Percentiles rank a stretch among this genome's conserved stretches.
These are phyloP conservation scores for Ochropacha duplaris DNA, from an alignment of 2,888 invertebrate species.

Conservation along the genomic window DNA sequence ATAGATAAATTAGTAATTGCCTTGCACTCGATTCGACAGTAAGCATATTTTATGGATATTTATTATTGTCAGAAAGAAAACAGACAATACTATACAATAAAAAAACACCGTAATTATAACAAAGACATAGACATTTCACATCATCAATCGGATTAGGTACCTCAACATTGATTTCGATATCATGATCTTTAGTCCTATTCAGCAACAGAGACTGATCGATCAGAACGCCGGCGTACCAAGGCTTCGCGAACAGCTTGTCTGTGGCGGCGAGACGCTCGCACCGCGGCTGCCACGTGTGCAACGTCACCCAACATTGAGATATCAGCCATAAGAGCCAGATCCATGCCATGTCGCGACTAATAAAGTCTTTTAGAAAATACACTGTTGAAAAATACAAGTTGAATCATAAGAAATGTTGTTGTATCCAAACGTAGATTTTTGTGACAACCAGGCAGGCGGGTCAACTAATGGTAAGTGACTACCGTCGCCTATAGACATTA, in stretches of 20 bases:
- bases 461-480: no score
- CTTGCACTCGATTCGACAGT: background rate
- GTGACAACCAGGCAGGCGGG: no score
- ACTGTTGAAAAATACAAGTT: constrained; percentile 41
- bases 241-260: constrained; percentile 91
- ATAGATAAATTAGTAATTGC: no score
- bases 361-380: constrained; percentile 78
- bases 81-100: no score
- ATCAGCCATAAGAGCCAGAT: constrained; percentile 91
- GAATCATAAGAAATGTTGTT: no score
- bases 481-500: no score
- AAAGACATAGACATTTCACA: no score
- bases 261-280: constrained; percentile 92
- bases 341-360: constrained; percentile 87
- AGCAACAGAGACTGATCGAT: constrained; percentile 93
- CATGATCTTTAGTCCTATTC: constrained; percentile 89
- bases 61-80: no score
- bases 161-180: constrained; percentile 70
- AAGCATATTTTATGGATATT: no score
- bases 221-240: constrained; percentile 91
- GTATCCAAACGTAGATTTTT: no score
- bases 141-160: no score
- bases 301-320: constrained; percentile 93
- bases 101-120: no score
- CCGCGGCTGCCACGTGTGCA: constrained; percentile 93